phyloP scores from a whole-genome alignment of 2,797 vertebrate genomes.

The Erpetoichthys calabaricus region DNA sequence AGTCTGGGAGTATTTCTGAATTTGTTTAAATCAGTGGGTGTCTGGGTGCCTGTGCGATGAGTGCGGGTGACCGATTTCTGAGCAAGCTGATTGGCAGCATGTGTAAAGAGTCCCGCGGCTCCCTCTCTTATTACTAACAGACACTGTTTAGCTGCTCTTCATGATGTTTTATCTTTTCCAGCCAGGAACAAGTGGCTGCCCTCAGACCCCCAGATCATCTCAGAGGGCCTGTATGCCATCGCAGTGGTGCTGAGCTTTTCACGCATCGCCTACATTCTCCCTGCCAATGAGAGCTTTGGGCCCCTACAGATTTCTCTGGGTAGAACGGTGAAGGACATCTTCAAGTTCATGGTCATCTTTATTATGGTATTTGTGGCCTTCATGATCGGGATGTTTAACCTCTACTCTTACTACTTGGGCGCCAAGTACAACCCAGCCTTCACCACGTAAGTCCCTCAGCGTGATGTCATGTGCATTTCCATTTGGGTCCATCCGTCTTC shows the following conservation, averaged over 20 bases:
- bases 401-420: conserved; percentile 93
- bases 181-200: conserved; percentile 94
- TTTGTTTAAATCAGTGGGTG: too few relatives aligned
- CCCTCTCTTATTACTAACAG: too few relatives aligned
- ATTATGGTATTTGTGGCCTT: conserved; percentile 98
- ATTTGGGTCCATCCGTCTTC: too few relatives aligned
- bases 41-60: too few relatives aligned
- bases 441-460: conserved; percentile 71
- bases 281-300: conserved; percentile 92
- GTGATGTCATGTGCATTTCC: too few relatives aligned
- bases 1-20: too few relatives aligned
- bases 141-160: too few relatives aligned
- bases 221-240: conserved; percentile 86
- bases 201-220: conserved; percentile 94
- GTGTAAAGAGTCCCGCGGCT: too few relatives aligned
- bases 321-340: conserved; percentile 93
- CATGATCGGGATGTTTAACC: conserved; percentile 98
- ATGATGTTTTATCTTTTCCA: conserved; percentile 48
- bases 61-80: too few relatives aligned
- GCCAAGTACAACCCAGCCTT: conserved; percentile 95
- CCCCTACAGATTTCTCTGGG: conserved; percentile 92
- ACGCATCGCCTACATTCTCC: conserved; percentile 90
- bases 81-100: too few relatives aligned
- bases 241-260: conserved; percentile 94
- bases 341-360: conserved; percentile 99